Evolutionary conservation across 53 echinoderm and acorn worm genomes (phyloP), one percentile per base, ranked within the genome.

Genomic region (Stichopus horrens): DNA sequence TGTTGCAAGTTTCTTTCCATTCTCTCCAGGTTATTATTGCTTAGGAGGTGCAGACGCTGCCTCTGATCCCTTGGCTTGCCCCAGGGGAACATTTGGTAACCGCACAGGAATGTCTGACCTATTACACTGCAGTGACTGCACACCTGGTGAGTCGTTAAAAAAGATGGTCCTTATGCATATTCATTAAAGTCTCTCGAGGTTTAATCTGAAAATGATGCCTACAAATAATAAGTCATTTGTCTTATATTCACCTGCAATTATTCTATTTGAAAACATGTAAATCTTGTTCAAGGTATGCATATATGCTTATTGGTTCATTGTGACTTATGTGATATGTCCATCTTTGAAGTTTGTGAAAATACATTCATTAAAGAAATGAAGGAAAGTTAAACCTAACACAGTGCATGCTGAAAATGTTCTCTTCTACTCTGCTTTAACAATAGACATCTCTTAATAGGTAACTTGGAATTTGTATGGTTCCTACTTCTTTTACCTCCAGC

Each of bases 121-220:
- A 55, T 65, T 75, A n/a, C 94, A 95, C n/a, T 97, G 98, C 54
- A 89, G 76, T 20, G 93, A 93, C 54, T 97, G 95, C 60, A 83
- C 86, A 22, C 92, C 95, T 93, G 95, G 96, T 95, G 89, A 76
- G 90, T 52, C 56, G 58, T 23, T 7, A 63, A 10, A 63, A 16
- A 7, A 63, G 16, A 6, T 63, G 16, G 0, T 37, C 37, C 63
- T 63, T 16, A 63, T 63, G 63, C 16, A 63, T 63, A 63, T 63
- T 13, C 63, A 63, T 63, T 10, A 63, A 37, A 37, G 37, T 37
- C 37, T 2, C 37, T 37, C 1, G 1, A 37, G 2, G 37, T 37
- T 37, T 37, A 37, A 37, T 37, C 37, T 37, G 37, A 37, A 37
- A 37, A 37, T 2, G 0, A 37, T 37, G 37, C 37, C 37, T 37